Percentiles rank a stretch among this genome's conserved stretches.
Conservation (phyloP, 1,140 invertebrate genomes). For the Tetraneura akinire region DNA sequence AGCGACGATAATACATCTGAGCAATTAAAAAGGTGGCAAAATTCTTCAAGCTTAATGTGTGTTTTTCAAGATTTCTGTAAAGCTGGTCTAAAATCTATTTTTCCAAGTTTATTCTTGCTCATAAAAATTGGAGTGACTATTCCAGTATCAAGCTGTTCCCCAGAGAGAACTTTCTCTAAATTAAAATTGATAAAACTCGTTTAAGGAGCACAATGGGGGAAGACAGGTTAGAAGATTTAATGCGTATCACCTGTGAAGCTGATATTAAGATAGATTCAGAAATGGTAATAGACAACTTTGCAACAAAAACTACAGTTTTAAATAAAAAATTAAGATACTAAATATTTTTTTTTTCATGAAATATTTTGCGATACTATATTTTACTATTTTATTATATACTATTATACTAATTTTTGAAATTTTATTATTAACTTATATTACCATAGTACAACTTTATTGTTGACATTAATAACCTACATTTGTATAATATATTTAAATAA, state of each 20-base stretch:
- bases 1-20: not conserved
- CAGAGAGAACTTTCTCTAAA: not conserved
- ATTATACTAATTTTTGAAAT: no score
- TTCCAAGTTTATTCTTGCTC: not conserved
- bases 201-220: constrained; percentile 2
- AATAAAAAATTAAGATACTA: constrained; percentile 6
- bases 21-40: constrained; percentile 8
- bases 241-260: constrained; percentile 3
- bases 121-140: not conserved
- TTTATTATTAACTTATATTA: no score
- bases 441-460: no score
- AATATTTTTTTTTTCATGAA: no score
- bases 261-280: not conserved
- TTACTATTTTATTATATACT: no score
- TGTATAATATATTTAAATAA: no score
- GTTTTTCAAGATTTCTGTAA: not conserved
- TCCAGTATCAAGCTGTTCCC: not conserved
- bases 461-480: no score
- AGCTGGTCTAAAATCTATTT: not conserved
- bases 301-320: not conserved
- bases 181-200: not conserved
- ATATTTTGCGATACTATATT: no score
- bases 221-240: not conserved
- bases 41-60: not conserved
- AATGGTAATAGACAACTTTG: not conserved